Conservation (phyloP, 2,888 invertebrate genomes). For the Polymixis flavicincta region DNA sequence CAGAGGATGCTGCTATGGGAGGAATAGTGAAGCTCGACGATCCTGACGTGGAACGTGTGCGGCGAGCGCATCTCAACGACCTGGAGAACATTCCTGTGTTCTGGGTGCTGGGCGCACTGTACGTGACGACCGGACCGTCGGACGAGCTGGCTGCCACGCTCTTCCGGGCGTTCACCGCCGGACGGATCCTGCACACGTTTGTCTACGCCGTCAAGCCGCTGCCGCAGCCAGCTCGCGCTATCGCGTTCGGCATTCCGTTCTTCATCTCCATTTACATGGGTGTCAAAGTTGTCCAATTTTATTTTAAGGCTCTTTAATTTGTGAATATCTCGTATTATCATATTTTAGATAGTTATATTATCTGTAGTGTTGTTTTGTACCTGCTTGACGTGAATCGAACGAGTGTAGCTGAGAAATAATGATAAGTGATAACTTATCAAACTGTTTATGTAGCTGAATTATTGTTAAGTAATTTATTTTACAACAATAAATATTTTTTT, state of each 20-base stretch:
- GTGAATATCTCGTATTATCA: not conserved
- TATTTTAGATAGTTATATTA: not conserved
- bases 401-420: not conserved
- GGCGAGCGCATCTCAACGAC: conserved; percentile 92
- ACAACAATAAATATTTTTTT: no score
- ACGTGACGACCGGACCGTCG: conserved; percentile 89
- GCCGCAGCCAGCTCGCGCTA: conserved; percentile 89
- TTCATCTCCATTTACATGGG: conserved; percentile 81
- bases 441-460: no score
- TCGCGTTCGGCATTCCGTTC: conserved; percentile 77
- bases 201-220: conserved; percentile 92
- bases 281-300: conserved; percentile 74
- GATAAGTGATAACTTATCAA: no score
- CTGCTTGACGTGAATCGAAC: not conserved
- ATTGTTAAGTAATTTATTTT: no score
- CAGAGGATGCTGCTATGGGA: conserved; percentile 75
- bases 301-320: conserved; percentile 67
- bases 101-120: conserved; percentile 90
- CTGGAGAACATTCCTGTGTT: conserved; percentile 93
- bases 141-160: conserved; percentile 73
- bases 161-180: conserved; percentile 86
- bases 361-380: conserved; percentile 1
- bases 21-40: conserved; percentile 80
- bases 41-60: conserved; percentile 81
- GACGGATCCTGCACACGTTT: conserved; percentile 91